Base-by-base conservation (phyloP, 2,797 vertebrate genomes). In the Coluber constrictor region DNA sequence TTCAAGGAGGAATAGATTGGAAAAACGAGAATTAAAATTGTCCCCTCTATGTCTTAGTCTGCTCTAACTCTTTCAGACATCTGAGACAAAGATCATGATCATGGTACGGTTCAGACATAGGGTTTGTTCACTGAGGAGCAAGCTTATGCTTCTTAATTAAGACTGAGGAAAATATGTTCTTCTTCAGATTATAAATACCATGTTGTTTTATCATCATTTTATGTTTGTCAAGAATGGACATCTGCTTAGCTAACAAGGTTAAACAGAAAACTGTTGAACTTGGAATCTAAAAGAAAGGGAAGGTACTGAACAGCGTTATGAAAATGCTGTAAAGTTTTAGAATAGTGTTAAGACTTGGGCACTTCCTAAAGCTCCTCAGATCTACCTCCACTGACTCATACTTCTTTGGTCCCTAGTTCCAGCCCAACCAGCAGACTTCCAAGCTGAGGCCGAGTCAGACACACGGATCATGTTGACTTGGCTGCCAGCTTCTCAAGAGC, bases 371-470 rank as follows among this genome's bases (percentile, higher is more conserved):
- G 20, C 29, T 87, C 32, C 32, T 43, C 93, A 0, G 1, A 3
- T 79, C 23, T n/a, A 0, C 32, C 27, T 91, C 9, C 88, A 47
- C 57, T 57, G 93, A 96, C 91, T 2, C 0, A 90, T 47, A 92
- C 59, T 90, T 94, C 95, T 54, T 86, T 95, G 93, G 16, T 95
- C 70, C 63, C 32, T 96, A 99, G 99, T 99, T 96, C 99, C 99
- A 0, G 98, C 98, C 87, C 99, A 99, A 96, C 99, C 98, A 0
- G 97, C 98, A 2, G 98, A 98, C 93, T 99, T 99, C 90, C 98
- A 99, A 95, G 99, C 99, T 0, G 98, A 99, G 96, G 98, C 98
- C 0, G 99, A 99, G 96, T 98, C 99, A 1, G 99, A 99, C 95
- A 98, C 98, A 0, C 98, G 98, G 61, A 98, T 99, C 96, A 98